Evolutionary conservation across 2,888 invertebrate genomes (phyloP).

Genomic region (Blomia tropicalis): DNA sequence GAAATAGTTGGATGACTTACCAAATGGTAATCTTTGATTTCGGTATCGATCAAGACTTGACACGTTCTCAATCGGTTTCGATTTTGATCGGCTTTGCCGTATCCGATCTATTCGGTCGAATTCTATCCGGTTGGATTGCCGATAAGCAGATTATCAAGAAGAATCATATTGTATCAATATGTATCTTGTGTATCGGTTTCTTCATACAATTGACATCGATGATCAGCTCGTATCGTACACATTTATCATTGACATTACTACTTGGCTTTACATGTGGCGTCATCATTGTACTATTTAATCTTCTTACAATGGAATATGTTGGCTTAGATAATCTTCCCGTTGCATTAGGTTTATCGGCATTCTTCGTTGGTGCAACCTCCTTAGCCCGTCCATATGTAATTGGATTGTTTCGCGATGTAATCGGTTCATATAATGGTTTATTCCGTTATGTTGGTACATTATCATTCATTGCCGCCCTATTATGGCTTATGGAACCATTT

Average conservation of each 20-base stretch:
- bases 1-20: conserved; percentile 25
- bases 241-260: not conserved
- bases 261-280: conserved; percentile 22
- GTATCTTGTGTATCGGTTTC: conserved; percentile 18
- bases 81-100: conserved; percentile 28
- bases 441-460: conserved; percentile 28
- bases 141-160: conserved; percentile 22
- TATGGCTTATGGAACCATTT: conserved; percentile 28
- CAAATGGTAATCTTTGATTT: conserved; percentile 29
- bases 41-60: conserved; percentile 28
- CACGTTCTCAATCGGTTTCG: conserved; percentile 25
- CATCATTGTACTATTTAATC: conserved; percentile 23
- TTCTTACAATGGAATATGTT: conserved; percentile 26
- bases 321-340: conserved; percentile 26
- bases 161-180: conserved; percentile 17
- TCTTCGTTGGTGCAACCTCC: conserved; percentile 27
- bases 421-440: conserved; percentile 28
- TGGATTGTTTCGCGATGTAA: conserved; percentile 29
- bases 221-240: not conserved
- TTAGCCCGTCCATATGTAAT: conserved; percentile 27
- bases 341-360: conserved; percentile 28
- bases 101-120: conserved; percentile 28
- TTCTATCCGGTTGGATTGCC: conserved; percentile 28
- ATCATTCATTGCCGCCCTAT: conserved; percentile 26
- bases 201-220: conserved; percentile 17